Evolutionary conservation across 2,888 invertebrate genomes (phyloP).

Genomic region (Apotomis turbidana): DNA sequence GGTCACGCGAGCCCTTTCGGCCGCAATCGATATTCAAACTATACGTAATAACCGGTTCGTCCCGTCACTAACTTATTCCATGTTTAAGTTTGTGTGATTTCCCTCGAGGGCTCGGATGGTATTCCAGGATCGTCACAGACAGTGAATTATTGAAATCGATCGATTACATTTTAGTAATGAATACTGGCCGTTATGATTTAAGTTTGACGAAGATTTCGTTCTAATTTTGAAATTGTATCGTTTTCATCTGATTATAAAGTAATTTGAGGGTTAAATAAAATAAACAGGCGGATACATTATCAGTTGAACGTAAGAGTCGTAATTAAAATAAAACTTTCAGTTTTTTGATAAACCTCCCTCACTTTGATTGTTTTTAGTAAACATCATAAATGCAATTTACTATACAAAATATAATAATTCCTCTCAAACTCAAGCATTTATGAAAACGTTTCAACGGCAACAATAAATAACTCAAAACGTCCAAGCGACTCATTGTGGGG

Average conservation of each 20-base stretch:
- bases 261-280: background rate
- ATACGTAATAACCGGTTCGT: constrained; percentile 54
- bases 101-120: constrained; percentile 68
- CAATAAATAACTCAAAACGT: constrained; percentile 37
- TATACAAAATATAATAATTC: no score
- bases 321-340: no score
- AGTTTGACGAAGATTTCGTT: background rate
- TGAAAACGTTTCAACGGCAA: constrained; percentile 27
- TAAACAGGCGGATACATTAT: background rate
- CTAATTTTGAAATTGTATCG: background rate
- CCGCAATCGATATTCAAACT: constrained; percentile 42
- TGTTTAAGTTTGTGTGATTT: constrained; percentile 78
- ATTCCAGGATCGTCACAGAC: constrained; percentile 68
- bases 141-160: constrained; percentile 68
- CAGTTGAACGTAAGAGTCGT: no score
- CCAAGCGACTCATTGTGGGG: constrained; percentile 25
- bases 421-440: constrained; percentile 11
- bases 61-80: constrained; percentile 60
- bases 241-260: background rate
- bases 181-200: constrained; percentile 14
- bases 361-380: no score
- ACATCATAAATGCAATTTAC: no score
- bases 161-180: constrained; percentile 38
- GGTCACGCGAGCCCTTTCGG: constrained; percentile 44
- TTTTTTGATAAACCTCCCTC: no score